phyloP scores from a whole-genome alignment of 2,113 vertebrate genomes.

The Varanus salvator region DNA sequence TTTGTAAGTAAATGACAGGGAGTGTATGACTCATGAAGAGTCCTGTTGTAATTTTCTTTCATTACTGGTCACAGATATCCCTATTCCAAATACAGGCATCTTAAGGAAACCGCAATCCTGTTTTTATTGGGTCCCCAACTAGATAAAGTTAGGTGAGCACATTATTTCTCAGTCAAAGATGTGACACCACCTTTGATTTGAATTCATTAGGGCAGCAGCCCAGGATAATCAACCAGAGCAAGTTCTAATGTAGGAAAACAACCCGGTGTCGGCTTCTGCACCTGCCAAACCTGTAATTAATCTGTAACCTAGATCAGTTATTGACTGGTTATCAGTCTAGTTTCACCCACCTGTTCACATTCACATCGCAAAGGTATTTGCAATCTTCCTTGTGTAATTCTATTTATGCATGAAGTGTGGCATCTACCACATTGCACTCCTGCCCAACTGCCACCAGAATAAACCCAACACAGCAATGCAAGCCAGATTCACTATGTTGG shows the following conservation, averaged over 20 bases:
- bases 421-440: not conserved
- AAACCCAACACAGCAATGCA: not conserved
- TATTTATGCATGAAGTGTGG: not conserved
- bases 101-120: not conserved
- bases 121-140: not conserved
- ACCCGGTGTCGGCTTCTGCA: not conserved
- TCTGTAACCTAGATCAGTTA: not conserved
- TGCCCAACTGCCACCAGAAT: not conserved
- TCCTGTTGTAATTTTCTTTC: not conserved
- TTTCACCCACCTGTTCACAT: not conserved
- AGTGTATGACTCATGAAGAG: not conserved
- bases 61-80: not conserved
- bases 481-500: rapidly evolving
- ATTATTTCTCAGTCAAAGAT: not conserved
- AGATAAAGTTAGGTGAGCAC: not conserved
- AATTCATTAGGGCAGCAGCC: not conserved
- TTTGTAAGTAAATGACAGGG: not conserved
- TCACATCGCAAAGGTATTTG: not conserved
- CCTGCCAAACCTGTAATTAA: not conserved
- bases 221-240: rapidly evolving
- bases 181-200: not conserved
- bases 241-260: not conserved
- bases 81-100: not conserved
- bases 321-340: not conserved
- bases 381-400: not conserved